Evolutionary conservation across 2,113 vertebrate genomes (phyloP), one percentile per base, ranked within the genome.

Genomic region (Puntigrus tetrazona): DNA sequence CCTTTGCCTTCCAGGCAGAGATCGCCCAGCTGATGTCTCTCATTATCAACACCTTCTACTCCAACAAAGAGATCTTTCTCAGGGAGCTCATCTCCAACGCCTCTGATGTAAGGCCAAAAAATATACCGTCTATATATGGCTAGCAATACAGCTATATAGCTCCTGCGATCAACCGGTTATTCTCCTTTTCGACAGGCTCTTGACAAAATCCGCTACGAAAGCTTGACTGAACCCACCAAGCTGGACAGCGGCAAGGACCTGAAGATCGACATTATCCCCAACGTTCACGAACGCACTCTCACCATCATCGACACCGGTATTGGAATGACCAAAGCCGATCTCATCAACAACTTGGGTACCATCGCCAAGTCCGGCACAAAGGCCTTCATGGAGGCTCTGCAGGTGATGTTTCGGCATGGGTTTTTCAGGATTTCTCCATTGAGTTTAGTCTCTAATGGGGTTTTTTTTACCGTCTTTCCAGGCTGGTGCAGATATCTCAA

Each of bases 1-100:
- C 97, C 73, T 99, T 98, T 87, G 96, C 97, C 92, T 99, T 98
- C 88, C 97, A 98, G 96, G 97, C 96, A 89, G 97, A 98, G 95
- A 98, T 98, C 3, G 97, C 97, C 88, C 97, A 98, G 90, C 95
- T 98, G 41, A 96, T 97, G 97, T 97, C 97, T 55, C 95, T 98
- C 52, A 98, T 99, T 70, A 97, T 97, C 88, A 98, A 97, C 91
- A 98, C 97, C 41, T 99, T 98, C 85, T 98, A 97, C 84, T 98
- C 97, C 83, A 98, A 97, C 94, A 99, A 97, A 85, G 97, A 97
- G 88, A 97, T 97, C 85, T 98, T 98, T 86, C 94, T 98, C 80
- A 94, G 95, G 89, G 97, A 99, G 88, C 90, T 98, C 86, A 97
- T 99, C 90, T 98, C 97, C 79, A 98, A 97, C 2, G 94, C 96